Evolutionary conservation across 1,140 invertebrate genomes (phyloP).

Genomic region (Sminthurinus signatus): DNA sequence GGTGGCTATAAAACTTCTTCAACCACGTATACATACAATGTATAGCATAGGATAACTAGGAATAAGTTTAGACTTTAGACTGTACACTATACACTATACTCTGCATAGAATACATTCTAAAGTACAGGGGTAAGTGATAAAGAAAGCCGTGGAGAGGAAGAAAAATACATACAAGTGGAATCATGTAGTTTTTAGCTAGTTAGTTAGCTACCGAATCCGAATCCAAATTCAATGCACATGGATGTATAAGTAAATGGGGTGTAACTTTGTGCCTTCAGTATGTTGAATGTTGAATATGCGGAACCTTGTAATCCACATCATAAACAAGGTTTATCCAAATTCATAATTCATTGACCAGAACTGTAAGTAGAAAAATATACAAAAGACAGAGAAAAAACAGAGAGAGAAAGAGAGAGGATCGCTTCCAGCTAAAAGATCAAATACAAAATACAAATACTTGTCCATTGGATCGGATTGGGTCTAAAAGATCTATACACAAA

Average conservation of each 20-base stretch:
- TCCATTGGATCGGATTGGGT: too few relatives aligned
- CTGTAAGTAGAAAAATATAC: conserved; percentile 18
- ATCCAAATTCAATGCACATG: too few relatives aligned
- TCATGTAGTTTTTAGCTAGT: too few relatives aligned
- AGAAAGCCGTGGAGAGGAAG: conserved; percentile 1
- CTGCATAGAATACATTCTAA: too few relatives aligned
- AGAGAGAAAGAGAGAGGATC: too few relatives aligned
- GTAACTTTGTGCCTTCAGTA: conserved; percentile 20
- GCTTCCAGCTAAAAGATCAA: not conserved
- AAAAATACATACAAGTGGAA: not conserved
- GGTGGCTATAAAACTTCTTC: conserved; percentile 39
- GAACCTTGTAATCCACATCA: conserved; percentile 24
- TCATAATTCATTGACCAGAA: conserved; percentile 24
- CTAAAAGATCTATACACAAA: too few relatives aligned
- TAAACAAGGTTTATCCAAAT: conserved; percentile 22
- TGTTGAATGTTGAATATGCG: too few relatives aligned
- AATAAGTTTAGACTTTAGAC: too few relatives aligned
- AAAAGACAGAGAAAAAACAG: not conserved
- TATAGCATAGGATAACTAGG: too few relatives aligned
- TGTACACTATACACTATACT: too few relatives aligned
- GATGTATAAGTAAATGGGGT: conserved; percentile 35
- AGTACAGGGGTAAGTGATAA: not conserved
- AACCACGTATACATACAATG: conserved; percentile 1
- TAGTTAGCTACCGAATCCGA: too few relatives aligned
- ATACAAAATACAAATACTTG: not conserved